Evolutionary conservation across 2,797 vertebrate genomes (phyloP).

Genomic region (Ciconia nigra): DNA sequence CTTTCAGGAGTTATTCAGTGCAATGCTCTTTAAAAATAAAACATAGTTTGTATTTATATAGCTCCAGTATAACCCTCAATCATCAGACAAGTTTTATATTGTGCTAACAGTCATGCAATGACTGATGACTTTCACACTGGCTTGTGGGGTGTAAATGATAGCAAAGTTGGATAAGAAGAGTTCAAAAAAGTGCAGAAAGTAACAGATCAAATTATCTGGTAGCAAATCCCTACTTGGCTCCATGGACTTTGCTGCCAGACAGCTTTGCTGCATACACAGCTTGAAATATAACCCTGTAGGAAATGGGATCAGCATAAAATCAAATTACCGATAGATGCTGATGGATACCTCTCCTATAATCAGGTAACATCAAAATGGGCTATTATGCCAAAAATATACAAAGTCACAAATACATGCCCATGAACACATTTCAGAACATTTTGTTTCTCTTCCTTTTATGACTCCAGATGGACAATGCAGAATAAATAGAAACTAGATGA

Average conservation of each 20-base stretch:
- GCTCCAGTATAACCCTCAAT: not conserved
- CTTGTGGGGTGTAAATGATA: not conserved
- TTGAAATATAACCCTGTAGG: not conserved
- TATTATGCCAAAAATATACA: not conserved
- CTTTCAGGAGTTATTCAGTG: not conserved
- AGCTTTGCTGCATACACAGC: not conserved
- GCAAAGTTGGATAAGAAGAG: not conserved
- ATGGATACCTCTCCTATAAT: not conserved
- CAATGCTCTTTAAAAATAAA: not conserved
- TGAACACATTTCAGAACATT: not conserved
- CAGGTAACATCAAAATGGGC: not conserved
- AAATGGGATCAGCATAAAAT: slow-evolving; percentile 1
- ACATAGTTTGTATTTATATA: not conserved
- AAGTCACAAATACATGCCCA: not conserved
- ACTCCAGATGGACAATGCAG: not conserved
- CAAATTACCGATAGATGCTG: not conserved
- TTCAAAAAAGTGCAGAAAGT: not conserved
- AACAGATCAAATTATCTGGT: not conserved
- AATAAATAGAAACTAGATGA: slow-evolving; percentile 16
- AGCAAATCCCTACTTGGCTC: not conserved
- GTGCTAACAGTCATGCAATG: not conserved
- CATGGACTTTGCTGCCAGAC: not conserved
- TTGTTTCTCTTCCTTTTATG: not conserved
- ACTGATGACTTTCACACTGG: not conserved
- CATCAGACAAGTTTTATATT: not conserved